phyloP scores from a whole-genome alignment of 2,113 vertebrate genomes.

The Oreotragus oreotragus region DNA sequence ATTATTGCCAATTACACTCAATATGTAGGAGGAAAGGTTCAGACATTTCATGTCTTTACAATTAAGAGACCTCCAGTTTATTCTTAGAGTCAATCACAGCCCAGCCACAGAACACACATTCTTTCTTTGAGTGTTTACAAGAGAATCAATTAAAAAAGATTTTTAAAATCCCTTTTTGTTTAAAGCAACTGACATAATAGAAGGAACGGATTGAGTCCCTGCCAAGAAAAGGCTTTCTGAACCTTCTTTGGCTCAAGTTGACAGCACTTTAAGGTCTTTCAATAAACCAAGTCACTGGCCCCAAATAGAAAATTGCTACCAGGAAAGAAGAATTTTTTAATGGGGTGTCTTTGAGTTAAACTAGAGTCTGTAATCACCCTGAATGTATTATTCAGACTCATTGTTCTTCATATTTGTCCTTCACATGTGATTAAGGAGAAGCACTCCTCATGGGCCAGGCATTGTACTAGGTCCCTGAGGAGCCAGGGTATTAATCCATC shows the following conservation, averaged over 20 bases:
- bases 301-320: slow-evolving; percentile 56
- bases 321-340: slow-evolving; percentile 27
- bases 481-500: background rate
- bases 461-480: background rate
- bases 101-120: slow-evolving; percentile 44
- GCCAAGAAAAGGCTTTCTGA: slow-evolving; percentile 57
- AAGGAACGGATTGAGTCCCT: slow-evolving; percentile 49
- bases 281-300: slow-evolving; percentile 59
- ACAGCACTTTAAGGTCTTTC: slow-evolving; percentile 49
- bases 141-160: slow-evolving; percentile 61
- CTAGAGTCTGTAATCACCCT: slow-evolving; percentile 20
- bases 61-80: slow-evolving; percentile 48
- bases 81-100: slow-evolving; percentile 45
- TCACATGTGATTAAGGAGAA: background rate
- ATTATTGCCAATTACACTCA: slow-evolving; percentile 48
- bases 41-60: slow-evolving; percentile 14
- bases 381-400: slow-evolving; percentile 29
- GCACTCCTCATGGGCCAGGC: background rate
- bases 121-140: slow-evolving; percentile 67
- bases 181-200: slow-evolving; percentile 64
- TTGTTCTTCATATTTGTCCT: slow-evolving; percentile 28
- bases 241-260: slow-evolving; percentile 16
- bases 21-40: background rate
- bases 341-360: slow-evolving; percentile 37
- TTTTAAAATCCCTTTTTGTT: slow-evolving; percentile 60